phyloP scores from a whole-genome alignment of 2,888 invertebrate genomes.

The Melitaea athalia region DNA sequence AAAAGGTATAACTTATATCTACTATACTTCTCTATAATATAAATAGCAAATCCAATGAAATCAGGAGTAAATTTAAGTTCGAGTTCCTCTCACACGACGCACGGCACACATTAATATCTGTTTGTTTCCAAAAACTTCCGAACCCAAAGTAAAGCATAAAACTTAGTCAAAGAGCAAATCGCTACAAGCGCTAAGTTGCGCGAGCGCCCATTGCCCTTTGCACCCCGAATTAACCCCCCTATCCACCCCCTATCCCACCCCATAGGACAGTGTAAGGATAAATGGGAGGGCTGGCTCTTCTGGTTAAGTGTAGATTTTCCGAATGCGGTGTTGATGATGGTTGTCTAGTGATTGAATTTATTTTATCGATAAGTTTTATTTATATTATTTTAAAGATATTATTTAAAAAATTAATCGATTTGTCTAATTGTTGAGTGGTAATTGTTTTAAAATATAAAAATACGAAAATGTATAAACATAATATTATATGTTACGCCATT shows the following conservation, averaged over 20 bases:
- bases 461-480: too few relatives aligned
- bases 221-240: conserved; percentile 64
- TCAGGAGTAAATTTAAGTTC: not conserved
- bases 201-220: conserved; percentile 73
- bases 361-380: not conserved
- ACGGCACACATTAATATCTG: conserved; percentile 40
- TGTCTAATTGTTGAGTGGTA: too few relatives aligned
- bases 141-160: conserved; percentile 52
- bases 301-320: conserved; percentile 83
- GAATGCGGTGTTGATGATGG: conserved; percentile 83
- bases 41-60: not conserved
- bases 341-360: conserved; percentile 51
- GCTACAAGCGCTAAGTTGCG: conserved; percentile 66
- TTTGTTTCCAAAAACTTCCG: conserved; percentile 40
- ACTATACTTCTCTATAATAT: too few relatives aligned
- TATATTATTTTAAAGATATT: not conserved
- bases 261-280: conserved; percentile 81
- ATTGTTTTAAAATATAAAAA: too few relatives aligned
- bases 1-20: not conserved
- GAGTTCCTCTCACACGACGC: conserved; percentile 21
- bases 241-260: conserved; percentile 53
- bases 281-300: conserved; percentile 82
- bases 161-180: conserved; percentile 60
- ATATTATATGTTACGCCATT: too few relatives aligned
- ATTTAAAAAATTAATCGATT: too few relatives aligned